Evolutionary conservation across 2,113 vertebrate genomes (phyloP).

Genomic region (Cisticola juncidis): DNA sequence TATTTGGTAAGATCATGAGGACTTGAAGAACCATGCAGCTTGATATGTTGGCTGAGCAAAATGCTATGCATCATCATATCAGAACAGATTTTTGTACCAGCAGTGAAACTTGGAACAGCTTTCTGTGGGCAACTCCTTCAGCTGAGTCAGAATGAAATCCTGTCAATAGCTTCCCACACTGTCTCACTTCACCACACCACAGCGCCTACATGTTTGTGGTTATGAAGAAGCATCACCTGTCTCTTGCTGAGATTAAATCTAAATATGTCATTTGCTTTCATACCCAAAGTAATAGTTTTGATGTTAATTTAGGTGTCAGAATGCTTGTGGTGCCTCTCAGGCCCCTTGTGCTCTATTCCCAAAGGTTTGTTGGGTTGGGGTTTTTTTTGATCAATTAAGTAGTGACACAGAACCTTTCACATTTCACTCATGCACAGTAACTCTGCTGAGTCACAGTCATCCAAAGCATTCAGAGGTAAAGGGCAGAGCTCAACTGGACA

Average conservation of each 20-base stretch:
- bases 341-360: neutral
- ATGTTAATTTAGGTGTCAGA: neutral
- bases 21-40: neutral
- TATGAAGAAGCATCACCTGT: neutral
- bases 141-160: slow-evolving; percentile 39
- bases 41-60: neutral
- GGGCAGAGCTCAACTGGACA: neutral
- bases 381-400: neutral
- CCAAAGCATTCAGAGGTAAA: neutral
- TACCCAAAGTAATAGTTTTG: neutral
- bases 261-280: neutral
- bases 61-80: neutral
- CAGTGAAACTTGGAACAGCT: slow-evolving; percentile 13
- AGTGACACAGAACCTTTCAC: neutral
- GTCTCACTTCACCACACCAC: slow-evolving; percentile 15
- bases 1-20: neutral
- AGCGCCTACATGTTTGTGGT: neutral
- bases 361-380: neutral
- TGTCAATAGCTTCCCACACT: slow-evolving; percentile 40
- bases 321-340: neutral
- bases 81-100: slow-evolving; percentile 41
- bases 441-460: neutral
- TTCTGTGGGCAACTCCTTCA: slow-evolving; percentile 28
- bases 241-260: neutral
- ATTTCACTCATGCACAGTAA: neutral